Evolutionary conservation across 1,140 invertebrate species (phyloP).

Genomic region (Philopotamus ludificatus): DNA sequence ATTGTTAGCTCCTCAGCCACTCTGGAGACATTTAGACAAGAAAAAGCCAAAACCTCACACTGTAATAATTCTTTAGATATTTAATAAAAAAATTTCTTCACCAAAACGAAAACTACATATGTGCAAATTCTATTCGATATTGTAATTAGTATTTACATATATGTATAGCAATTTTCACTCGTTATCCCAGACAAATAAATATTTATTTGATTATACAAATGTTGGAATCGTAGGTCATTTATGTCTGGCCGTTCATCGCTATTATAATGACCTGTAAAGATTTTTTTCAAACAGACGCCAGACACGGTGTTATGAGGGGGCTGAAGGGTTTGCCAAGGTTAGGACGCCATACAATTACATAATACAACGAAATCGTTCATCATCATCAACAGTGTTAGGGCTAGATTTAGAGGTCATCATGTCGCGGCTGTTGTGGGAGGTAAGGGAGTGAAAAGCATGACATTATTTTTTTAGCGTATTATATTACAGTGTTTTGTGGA

Average conservation of each 20-base stretch:
- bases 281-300: neutral
- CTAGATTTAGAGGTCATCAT: neutral
- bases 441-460: conserved; percentile 13
- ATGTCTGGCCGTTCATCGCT: conserved; percentile 5
- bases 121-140: no score
- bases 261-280: conserved; percentile 4
- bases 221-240: neutral
- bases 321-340: conserved; percentile 22
- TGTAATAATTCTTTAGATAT: no score
- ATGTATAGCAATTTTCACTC: no score
- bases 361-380: neutral
- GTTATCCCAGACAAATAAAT: no score
- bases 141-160: no score
- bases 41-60: no score
- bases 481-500: no score
- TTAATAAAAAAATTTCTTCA: no score
- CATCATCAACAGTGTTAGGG: neutral
- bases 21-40: no score
- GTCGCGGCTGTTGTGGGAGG: conserved; percentile 12
- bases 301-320: neutral
- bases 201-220: conserved; percentile 1
- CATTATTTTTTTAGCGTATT: no score
- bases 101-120: no score
- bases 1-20: neutral
- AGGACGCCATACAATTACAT: neutral